Conservation (phyloP, 2,888 invertebrate species). For the Myopa tessellatipennis region DNA sequence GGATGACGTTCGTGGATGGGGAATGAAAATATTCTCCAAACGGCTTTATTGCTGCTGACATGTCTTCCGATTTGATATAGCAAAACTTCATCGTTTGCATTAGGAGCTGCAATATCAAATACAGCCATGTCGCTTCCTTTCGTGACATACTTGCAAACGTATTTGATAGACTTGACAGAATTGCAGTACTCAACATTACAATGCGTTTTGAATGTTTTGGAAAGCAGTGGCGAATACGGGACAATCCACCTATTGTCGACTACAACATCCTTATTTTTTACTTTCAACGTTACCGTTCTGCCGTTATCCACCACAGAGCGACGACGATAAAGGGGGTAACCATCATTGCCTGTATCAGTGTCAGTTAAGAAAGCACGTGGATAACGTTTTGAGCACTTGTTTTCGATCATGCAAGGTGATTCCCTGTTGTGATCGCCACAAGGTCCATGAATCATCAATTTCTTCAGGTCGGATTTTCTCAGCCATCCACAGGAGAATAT, state of each 20-base stretch:
- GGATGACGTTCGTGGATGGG: conserved; percentile 50
- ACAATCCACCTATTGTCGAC: conserved; percentile 61
- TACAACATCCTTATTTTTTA: neutral
- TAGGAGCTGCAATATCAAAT: conserved; percentile 28
- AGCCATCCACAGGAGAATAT: conserved; percentile 47
- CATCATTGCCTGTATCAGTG: too few relatives aligned
- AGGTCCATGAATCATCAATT: conserved; percentile 42
- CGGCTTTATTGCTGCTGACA: conserved; percentile 52
- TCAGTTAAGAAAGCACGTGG: too few relatives aligned
- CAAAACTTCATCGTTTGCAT: conserved; percentile 42
- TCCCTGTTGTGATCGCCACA: too few relatives aligned
- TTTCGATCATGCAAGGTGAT: too few relatives aligned
- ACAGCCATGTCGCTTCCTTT: conserved; percentile 63
- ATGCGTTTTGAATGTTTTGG: conserved; percentile 57
- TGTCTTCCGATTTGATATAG: conserved; percentile 59
- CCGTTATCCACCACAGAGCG: too few relatives aligned
- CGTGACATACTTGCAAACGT: conserved; percentile 66
- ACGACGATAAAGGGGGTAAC: too few relatives aligned
- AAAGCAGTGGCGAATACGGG: conserved; percentile 54
- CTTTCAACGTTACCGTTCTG: too few relatives aligned
- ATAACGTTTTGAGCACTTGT: too few relatives aligned
- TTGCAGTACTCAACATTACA: conserved; percentile 66
- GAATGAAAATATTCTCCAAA: conserved; percentile 49
- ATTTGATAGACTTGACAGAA: conserved; percentile 65
- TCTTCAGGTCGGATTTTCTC: conserved; percentile 47